Conservation (phyloP, 2,797 vertebrate species). For the Pitangus sulphuratus region DNA sequence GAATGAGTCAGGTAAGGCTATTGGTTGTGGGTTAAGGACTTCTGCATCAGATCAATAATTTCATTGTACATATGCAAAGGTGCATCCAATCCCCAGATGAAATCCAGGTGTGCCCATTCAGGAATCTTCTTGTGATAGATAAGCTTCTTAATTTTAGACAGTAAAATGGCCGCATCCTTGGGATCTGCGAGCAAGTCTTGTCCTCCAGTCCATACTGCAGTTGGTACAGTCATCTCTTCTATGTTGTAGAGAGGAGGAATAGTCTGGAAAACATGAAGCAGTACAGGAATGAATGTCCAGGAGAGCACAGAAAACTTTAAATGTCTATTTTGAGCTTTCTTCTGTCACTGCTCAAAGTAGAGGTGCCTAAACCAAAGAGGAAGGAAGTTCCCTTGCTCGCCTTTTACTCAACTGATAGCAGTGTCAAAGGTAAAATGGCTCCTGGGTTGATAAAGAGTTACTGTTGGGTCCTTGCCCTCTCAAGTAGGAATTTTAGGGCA, state of each 20-base stretch:
- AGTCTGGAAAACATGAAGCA: conserved; percentile 70
- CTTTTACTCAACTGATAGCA: neutral
- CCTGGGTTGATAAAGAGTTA: neutral
- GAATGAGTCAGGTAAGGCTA: neutral
- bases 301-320: neutral
- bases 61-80: conserved; percentile 80
- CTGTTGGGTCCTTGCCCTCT: neutral
- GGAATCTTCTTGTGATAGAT: conserved; percentile 83
- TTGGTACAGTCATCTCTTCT: conserved; percentile 84
- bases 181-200: conserved; percentile 85
- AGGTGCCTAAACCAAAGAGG: neutral
- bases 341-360: neutral
- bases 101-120: conserved; percentile 92
- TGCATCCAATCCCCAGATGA: conserved; percentile 91
- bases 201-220: conserved; percentile 85
- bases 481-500: neutral
- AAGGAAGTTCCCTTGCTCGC: neutral
- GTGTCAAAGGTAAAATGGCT: neutral
- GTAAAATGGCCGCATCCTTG: conserved; percentile 78
- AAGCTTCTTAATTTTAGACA: conserved; percentile 83
- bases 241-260: conserved; percentile 83
- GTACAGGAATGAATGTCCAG: neutral
- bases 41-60: conserved; percentile 83
- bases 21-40: neutral
- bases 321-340: neutral